These are phyloP conservation scores for Limnothrissa miodon DNA, from an alignment of 2,113 vertebrate species.

Conservation along the genomic window DNA sequence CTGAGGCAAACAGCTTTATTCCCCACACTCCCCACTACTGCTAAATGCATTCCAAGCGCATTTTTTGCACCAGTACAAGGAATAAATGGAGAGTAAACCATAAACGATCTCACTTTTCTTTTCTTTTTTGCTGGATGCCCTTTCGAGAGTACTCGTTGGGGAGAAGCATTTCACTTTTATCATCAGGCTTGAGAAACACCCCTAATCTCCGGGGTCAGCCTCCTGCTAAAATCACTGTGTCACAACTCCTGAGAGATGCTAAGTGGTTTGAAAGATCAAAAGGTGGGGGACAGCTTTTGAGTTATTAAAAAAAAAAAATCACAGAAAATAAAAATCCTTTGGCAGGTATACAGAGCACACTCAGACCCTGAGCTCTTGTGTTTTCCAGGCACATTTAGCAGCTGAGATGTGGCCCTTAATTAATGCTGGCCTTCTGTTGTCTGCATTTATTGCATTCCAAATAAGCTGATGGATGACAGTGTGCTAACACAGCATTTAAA, in stretches of 20 bases:
- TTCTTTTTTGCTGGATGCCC: not conserved
- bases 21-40: no score
- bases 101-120: not conserved
- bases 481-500: not conserved
- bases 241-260: not conserved
- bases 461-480: not conserved
- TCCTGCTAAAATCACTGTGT: not conserved
- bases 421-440: not conserved
- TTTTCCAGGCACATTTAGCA: not conserved
- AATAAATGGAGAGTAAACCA: not conserved
- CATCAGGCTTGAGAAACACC: not conserved
- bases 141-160: not conserved
- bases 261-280: not conserved
- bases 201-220: not conserved
- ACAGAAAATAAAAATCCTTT: not conserved
- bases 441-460: not conserved
- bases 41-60: not conserved
- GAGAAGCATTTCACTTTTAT: not conserved
- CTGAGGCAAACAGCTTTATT: not conserved
- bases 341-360: not conserved
- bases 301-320: not conserved
- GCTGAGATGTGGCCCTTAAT: not conserved
- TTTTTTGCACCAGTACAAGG: not conserved
- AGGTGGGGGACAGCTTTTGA: not conserved
- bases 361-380: not conserved